These are phyloP conservation scores for Melanerpes aurifrons DNA, from an alignment of 2,113 vertebrate genomes.

Conservation along the genomic window DNA sequence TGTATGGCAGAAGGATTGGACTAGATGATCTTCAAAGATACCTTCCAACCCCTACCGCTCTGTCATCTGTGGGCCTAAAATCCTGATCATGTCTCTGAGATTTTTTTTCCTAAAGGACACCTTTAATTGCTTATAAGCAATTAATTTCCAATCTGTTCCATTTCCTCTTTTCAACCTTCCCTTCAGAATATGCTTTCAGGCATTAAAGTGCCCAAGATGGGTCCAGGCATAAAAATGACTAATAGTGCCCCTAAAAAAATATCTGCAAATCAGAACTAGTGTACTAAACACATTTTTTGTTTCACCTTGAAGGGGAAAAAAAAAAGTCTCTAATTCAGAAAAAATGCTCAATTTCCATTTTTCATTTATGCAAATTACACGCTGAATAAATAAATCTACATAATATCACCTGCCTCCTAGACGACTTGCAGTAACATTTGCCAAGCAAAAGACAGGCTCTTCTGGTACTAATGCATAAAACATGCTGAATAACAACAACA, in stretches of 20 bases:
- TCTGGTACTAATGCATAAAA: constrained; percentile 73
- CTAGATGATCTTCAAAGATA: no score
- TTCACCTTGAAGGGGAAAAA: constrained; percentile 51
- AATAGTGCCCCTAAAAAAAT: neutral
- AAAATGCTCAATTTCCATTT: constrained; percentile 68
- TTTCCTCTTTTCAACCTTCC: constrained; percentile 17
- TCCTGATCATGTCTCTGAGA: neutral
- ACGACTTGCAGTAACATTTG: constrained; percentile 69
- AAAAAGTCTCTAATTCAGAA: constrained; percentile 35
- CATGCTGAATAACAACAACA: neutral
- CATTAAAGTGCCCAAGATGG: constrained; percentile 15
- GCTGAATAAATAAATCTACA: constrained; percentile 74
- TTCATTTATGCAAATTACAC: constrained; percentile 73
- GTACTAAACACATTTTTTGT: constrained; percentile 33
- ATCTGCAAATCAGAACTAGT: neutral
- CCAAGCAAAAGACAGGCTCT: constrained; percentile 69
- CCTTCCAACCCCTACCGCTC: no score
- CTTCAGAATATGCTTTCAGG: constrained; percentile 37
- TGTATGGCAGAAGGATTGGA: no score
- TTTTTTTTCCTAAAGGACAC: neutral
- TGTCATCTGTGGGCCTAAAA: neutral
- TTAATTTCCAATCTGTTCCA: neutral
- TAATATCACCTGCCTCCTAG: constrained; percentile 69
- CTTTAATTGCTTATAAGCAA: neutral
- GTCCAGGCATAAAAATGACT: constrained; percentile 16